Conservation (phyloP, 1,140 invertebrate species). For the Pantala flavescens region DNA sequence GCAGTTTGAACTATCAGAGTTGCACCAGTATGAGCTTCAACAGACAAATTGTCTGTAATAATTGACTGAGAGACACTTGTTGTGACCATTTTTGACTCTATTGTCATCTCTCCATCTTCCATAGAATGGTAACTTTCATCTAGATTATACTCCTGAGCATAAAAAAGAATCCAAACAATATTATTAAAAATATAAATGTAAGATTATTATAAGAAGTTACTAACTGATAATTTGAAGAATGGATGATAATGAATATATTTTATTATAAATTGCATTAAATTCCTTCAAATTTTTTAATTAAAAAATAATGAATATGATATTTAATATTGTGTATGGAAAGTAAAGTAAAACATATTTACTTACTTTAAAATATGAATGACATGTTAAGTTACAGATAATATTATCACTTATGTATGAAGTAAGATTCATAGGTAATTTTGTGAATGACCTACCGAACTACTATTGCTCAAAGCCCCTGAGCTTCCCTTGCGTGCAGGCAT, state of each 20-base stretch:
- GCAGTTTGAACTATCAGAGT: neutral
- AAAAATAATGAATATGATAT: too few relatives aligned
- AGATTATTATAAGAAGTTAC: too few relatives aligned
- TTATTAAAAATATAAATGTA: neutral
- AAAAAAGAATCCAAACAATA: conserved; percentile 17
- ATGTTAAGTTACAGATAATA: too few relatives aligned
- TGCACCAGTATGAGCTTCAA: neutral
- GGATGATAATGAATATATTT: too few relatives aligned
- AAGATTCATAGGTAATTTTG: too few relatives aligned
- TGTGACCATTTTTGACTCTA: neutral
- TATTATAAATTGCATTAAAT: too few relatives aligned
- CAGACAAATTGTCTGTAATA: neutral
- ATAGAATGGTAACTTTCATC: conserved; percentile 59
- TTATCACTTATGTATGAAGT: too few relatives aligned
- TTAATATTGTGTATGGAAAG: too few relatives aligned
- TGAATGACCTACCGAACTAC: conserved; percentile 47
- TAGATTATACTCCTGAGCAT: conserved; percentile 51
- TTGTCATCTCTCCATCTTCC: conserved; percentile 37
- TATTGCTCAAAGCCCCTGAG: conserved; percentile 47
- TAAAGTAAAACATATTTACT: too few relatives aligned
- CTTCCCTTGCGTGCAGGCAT: conserved; percentile 37
- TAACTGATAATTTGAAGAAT: too few relatives aligned
- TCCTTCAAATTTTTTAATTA: too few relatives aligned
- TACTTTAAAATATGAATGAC: too few relatives aligned
- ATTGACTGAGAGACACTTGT: neutral